Evolutionary conservation across 1,140 invertebrate species (phyloP), one percentile per base, ranked within the genome.

Genomic region (Aphis gossypii): DNA sequence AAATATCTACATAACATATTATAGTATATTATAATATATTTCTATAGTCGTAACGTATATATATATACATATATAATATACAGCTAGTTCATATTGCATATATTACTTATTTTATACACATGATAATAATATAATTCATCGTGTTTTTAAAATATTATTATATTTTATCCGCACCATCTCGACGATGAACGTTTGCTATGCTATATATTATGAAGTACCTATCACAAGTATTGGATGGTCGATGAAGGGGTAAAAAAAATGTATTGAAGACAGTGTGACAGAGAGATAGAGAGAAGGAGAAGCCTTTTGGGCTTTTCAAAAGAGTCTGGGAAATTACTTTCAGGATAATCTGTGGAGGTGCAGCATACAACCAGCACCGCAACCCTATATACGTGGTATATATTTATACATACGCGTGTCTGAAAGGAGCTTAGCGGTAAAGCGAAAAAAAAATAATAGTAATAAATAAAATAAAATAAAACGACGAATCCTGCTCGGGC

Each of bases 281-380:
- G 48, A 54, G 18, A 11, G 9, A 88, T 18, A 51, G n/a, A 23
- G 51, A 44, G 48, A 35, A 23, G 20, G 7, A 48, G 51, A 88
- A 56, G 11, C 35, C 48, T 90, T 60, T 90, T 90, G 38, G 89
- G 89, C 23, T 90, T 90, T 68, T 90, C 89, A 90, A 90, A 68
- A 68, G 54, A 68, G 38, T 68, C 89, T 48, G 89, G 56, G 89
- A 90, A 90, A 90, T 90, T 90, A 90, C 89, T 90, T 90, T 90
- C 41, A 90, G 89, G 89, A 90, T 90, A 90, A 90, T 90, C 89
- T 90, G 41, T 30, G 25, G 25, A 68, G 25, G 35, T 89, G 88
- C 88, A 89, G 86, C 46, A 88, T n/a, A n/a, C 30, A 25, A 41
- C 41, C 23, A 23, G 38, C 3, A 25, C 23, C 83, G 23, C 23